phyloP scores from a whole-genome alignment of 2,797 vertebrate genomes.

The Atherinosoma microstoma region DNA sequence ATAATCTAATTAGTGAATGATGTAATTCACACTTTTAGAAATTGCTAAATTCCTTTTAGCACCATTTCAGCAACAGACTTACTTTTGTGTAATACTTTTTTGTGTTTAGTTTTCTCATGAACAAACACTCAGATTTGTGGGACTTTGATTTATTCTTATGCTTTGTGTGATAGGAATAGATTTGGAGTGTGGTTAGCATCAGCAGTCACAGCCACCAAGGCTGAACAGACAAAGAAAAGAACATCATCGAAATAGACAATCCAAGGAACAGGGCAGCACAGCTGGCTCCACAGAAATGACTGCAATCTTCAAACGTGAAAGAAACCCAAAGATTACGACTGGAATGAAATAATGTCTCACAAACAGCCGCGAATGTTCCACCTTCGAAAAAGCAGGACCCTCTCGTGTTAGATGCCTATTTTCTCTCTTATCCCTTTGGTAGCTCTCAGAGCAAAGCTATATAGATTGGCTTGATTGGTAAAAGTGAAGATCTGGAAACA shows the following conservation, averaged over 20 bases:
- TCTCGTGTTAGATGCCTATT: constrained; percentile 48
- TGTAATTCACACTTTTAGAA: background rate
- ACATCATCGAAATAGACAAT: constrained; percentile 24
- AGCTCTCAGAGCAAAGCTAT: constrained; percentile 32
- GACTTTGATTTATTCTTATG: constrained; percentile 23
- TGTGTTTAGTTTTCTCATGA: background rate
- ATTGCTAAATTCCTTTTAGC: background rate
- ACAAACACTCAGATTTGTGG: background rate
- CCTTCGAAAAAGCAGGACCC: constrained; percentile 31
- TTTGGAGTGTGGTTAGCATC: constrained; percentile 14
- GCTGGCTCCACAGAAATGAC: constrained; percentile 30
- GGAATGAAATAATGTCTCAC: constrained; percentile 40
- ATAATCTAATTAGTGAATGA: background rate
- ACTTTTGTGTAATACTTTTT: background rate
- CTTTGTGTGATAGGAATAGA: constrained; percentile 20
- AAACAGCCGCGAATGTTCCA: constrained; percentile 38
- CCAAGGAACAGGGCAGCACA: constrained; percentile 25
- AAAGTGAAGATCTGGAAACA: constrained; percentile 27
- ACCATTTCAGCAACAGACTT: no score
- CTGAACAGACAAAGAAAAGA: constrained; percentile 35
- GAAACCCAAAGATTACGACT: constrained; percentile 41
- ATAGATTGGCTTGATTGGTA: constrained; percentile 41
- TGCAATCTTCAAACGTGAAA: constrained; percentile 42
- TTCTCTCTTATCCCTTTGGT: constrained; percentile 34
- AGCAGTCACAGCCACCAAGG: constrained; percentile 26